A percentile compares a stretch with the other conserved stretches of the same genome.
phyloP scores from a whole-genome alignment of 2,888 invertebrate species.

The Epinotia brunnichana region DNA sequence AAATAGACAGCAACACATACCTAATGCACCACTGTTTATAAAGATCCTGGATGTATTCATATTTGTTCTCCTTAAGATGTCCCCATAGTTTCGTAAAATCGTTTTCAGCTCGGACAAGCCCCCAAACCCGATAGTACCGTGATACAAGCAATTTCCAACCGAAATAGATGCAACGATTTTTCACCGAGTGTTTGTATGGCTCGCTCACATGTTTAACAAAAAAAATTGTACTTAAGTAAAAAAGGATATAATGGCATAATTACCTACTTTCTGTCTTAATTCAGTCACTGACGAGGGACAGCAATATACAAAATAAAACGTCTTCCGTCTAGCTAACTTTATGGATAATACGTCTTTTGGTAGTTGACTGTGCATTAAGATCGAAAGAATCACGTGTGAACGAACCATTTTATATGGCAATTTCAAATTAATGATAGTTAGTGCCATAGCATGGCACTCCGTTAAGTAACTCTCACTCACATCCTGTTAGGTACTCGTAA shows the following conservation, averaged over 20 bases:
- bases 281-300: too few relatives aligned
- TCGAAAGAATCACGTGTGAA: neutral
- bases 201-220: neutral
- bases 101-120: constrained; percentile 31
- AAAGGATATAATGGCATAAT: too few relatives aligned
- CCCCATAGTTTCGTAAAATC: constrained; percentile 26
- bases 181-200: constrained; percentile 26
- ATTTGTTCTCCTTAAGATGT: neutral
- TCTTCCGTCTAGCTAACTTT: too few relatives aligned
- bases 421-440: neutral
- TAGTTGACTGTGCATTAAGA: neutral
- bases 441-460: neutral
- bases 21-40: neutral
- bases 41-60: neutral
- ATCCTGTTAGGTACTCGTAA: too few relatives aligned
- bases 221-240: too few relatives aligned
- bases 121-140: constrained; percentile 63
- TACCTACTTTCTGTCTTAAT: too few relatives aligned
- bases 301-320: too few relatives aligned
- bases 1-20: too few relatives aligned
- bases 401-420: neutral
- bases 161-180: constrained; percentile 77
- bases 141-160: constrained; percentile 74
- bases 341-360: too few relatives aligned
- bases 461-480: too few relatives aligned